These are phyloP conservation scores for Poecilia latipinna DNA, from an alignment of 2,113 vertebrate genomes.

Conservation along the genomic window DNA sequence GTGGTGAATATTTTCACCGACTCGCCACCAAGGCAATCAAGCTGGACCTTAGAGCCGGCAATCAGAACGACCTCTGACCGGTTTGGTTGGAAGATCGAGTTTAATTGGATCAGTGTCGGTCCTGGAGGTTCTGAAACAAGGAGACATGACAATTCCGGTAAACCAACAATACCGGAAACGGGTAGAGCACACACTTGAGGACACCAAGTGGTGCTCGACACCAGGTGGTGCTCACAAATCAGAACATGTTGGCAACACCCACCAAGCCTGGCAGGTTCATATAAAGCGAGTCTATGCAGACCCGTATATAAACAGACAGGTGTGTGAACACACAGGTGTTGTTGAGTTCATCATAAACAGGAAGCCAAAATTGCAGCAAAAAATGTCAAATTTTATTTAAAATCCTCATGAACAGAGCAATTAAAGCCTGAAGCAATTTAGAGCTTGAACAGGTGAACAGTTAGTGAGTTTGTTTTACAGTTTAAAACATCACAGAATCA, in stretches of 20 bases:
- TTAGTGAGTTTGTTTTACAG: not conserved
- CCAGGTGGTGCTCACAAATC: not conserved
- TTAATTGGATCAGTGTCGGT: conserved; percentile 53
- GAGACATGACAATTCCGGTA: not conserved
- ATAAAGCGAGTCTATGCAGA: not conserved
- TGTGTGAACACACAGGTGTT: not conserved
- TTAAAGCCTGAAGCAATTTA: not conserved
- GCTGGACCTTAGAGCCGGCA: conserved; percentile 20
- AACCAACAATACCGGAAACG: not conserved
- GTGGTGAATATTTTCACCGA: conserved; percentile 35
- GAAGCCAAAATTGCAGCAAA: not conserved
- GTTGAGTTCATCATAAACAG: not conserved
- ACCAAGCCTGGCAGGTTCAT: not conserved
- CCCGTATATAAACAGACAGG: not conserved
- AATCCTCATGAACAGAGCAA: not conserved
- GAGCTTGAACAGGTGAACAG: not conserved
- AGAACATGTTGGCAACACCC: not conserved
- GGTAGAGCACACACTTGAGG: too few species aligned
- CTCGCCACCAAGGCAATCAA: conserved; percentile 63
- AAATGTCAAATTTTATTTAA: conserved; percentile 34
- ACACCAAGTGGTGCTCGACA: too few species aligned
- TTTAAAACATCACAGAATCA: not conserved
- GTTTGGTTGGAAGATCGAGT: conserved; percentile 28
- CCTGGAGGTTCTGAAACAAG: conserved; percentile 45
- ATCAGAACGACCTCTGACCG: conserved; percentile 38